Conservation (phyloP, 2,797 vertebrate genomes). For the Clarias pachynema region DNA sequence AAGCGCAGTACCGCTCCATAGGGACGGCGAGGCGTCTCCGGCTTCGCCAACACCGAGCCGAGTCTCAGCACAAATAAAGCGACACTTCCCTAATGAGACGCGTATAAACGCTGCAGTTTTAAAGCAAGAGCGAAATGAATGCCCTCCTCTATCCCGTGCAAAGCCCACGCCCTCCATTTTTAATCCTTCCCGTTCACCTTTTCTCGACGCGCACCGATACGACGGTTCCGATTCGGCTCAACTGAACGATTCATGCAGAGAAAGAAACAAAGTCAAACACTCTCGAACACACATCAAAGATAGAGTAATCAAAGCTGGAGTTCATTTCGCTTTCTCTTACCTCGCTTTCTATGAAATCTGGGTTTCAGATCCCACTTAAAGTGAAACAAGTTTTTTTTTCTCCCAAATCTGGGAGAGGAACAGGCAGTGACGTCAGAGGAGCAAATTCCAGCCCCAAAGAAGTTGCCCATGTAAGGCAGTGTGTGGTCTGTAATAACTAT, state of each 20-base stretch:
- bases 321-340: slow-evolving; percentile 67
- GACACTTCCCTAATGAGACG: neutral
- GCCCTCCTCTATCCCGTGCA: slow-evolving; percentile 47
- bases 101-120: neutral
- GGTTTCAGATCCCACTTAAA: slow-evolving; percentile 77
- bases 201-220: slow-evolving; percentile 59
- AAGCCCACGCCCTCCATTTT: slow-evolving; percentile 77
- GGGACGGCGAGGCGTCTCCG: neutral
- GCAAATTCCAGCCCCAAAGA: slow-evolving; percentile 75
- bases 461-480: slow-evolving; percentile 87
- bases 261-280: slow-evolving; percentile 11
- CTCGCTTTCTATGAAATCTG: slow-evolving; percentile 78
- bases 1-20: neutral
- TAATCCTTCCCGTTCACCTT: slow-evolving; percentile 55
- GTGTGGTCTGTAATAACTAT: slow-evolving; percentile 59
- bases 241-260: slow-evolving; percentile 7
- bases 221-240: slow-evolving; percentile 43
- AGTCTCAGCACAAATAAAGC: neutral
- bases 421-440: slow-evolving; percentile 80
- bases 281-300: neutral
- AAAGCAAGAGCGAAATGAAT: slow-evolving; percentile 9
- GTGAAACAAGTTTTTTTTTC: slow-evolving; percentile 70
- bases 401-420: slow-evolving; percentile 80
- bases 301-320: neutral
- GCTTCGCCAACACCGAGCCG: neutral